Evolutionary conservation across 2,113 vertebrate species (phyloP), one percentile per base, ranked within the genome.

Genomic region (Megaceryle torquata): DNA sequence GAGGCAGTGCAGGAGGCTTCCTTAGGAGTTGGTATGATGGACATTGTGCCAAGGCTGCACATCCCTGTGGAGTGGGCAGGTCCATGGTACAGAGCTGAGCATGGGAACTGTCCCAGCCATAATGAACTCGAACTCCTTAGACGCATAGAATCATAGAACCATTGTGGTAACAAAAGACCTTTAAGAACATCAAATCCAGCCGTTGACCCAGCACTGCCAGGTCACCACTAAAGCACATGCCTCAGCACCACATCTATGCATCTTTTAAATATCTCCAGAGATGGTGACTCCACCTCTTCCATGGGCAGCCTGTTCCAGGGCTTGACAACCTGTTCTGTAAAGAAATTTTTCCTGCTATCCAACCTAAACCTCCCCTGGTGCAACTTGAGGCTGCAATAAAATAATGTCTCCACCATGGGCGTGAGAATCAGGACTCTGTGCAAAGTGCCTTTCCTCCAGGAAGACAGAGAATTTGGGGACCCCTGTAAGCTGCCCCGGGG

Each of bases 11-110:
- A 15, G 60, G 64, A 77, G 64, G 57, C 43, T 44, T 64, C 56
- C 33, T 16, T 16, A 5, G 43, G 48, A 41, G 33, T 22, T 16
- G 65, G 4, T 5, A 21, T 17, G 67, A 1, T 26, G 43, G 33
- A 51, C 43, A 43, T 8, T 94, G 37, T 75, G 61, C 21, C 1
- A 2, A 43, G 48, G 61, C 43, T 59, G 46, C 9, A 3, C 8
- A 1, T 57, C 7, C 51, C 41, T 0, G 2, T 8, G 12, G 43
- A 39, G 20, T 19, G 28, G 63, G 48, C 44, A 60, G 82, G 35
- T 22, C 20, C 20, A 1, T 1, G 41, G 60, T 70, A 39, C 31
- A 15, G 74, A 39, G 16, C 68, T 0, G 0, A 69, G 67, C 70
- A 19, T 19, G 17, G 37, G 37, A 64, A 13, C 10, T 5, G 10